A percentile compares a stretch with the other conserved stretches of the same genome.
Conservation (phyloP, 2,113 vertebrate genomes). For the Collichthys lucidus region DNA sequence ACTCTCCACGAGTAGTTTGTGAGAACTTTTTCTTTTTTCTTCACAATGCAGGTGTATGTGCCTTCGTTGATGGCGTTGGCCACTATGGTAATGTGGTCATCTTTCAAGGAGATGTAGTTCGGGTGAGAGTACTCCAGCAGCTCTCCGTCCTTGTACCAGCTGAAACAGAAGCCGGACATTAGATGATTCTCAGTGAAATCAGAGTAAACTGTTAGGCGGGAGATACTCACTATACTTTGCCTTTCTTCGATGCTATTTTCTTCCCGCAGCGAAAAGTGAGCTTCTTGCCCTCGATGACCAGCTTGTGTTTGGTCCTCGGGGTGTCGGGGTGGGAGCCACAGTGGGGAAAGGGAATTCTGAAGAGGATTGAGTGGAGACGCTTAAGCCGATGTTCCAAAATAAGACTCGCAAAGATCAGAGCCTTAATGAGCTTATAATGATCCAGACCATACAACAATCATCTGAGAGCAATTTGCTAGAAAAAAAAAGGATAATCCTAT, state of each 20-base stretch:
- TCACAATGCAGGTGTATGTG: conserved; percentile 94
- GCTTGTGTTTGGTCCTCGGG: conserved; percentile 93
- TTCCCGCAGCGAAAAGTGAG: conserved; percentile 96
- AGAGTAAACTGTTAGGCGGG: not conserved
- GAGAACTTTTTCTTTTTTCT: conserved; percentile 90
- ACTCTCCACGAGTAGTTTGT: conserved; percentile 97
- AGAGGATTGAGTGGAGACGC: conserved; percentile 14
- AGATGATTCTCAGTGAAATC: not conserved
- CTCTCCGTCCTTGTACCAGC: conserved; percentile 98
- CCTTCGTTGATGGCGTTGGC: conserved; percentile 98
- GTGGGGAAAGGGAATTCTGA: conserved; percentile 96
- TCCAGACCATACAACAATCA: not conserved
- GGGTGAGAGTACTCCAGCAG: conserved; percentile 94
- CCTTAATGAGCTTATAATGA: not conserved
- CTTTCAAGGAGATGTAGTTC: conserved; percentile 91
- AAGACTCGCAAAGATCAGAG: not conserved
- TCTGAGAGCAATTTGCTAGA: not conserved
- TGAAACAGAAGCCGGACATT: conserved; percentile 66
- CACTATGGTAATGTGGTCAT: conserved; percentile 93
- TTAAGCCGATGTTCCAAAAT: not conserved
- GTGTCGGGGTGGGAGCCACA: conserved; percentile 85
- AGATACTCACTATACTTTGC: conserved; percentile 94
- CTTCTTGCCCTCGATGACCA: conserved; percentile 92
- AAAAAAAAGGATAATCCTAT: not conserved
- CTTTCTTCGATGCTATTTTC: conserved; percentile 94